phyloP scores from a whole-genome alignment of 2,888 invertebrate species.

The Torymus aiolomorphi region DNA sequence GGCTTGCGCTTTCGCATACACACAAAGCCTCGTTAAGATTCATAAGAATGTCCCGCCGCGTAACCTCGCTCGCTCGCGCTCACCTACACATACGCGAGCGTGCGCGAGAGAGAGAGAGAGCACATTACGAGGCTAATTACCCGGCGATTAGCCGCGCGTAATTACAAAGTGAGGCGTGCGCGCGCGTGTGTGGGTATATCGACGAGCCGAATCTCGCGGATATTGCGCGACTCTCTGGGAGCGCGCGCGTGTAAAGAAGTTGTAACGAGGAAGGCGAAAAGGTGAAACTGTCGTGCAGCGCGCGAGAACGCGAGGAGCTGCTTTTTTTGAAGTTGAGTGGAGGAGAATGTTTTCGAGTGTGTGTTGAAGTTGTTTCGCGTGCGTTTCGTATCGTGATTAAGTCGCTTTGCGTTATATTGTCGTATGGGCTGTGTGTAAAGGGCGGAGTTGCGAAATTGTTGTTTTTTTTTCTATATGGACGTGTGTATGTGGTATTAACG shows the following conservation, averaged over 20 bases:
- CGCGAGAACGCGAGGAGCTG: not conserved
- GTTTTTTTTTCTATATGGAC: too few relatives aligned
- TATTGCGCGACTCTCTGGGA: not conserved
- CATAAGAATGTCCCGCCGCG: conserved; percentile 57
- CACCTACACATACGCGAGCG: not conserved
- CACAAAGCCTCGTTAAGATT: conserved; percentile 60
- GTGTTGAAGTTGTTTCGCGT: not conserved
- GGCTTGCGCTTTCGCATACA: conserved; percentile 11
- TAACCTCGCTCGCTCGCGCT: not conserved
- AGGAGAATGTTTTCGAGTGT: not conserved
- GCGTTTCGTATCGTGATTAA: conserved; percentile 2
- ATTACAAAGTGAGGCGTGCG: conserved; percentile 19
- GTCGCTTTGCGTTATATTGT: too few relatives aligned
- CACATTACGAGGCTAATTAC: conserved; percentile 49
- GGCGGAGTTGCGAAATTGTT: too few relatives aligned
- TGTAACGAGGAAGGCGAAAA: conserved; percentile 7
- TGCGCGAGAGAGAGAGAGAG: too few relatives aligned
- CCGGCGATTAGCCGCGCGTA: conserved; percentile 48
- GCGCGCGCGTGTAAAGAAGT: conserved; percentile 14
- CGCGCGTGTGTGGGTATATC: conserved; percentile 1
- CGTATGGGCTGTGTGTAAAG: too few relatives aligned
- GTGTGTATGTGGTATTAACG: too few relatives aligned
- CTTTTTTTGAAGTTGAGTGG: not conserved
- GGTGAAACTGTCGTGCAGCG: not conserved
- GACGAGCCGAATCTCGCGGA: not conserved